These are phyloP conservation scores for Hoplodrina blanda DNA, from an alignment of 2,888 invertebrate genomes.

Conservation along the genomic window DNA sequence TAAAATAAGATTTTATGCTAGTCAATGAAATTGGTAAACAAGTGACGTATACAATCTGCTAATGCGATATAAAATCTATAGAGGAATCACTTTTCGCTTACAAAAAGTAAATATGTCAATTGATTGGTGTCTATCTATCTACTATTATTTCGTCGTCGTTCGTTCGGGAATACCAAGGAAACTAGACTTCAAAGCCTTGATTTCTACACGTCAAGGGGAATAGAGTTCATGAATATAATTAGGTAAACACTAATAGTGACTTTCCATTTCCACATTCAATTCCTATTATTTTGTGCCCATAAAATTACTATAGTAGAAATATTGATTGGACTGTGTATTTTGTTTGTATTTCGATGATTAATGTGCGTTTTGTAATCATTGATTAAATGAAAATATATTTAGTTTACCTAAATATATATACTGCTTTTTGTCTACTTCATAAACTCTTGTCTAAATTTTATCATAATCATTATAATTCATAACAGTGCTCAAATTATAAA, in stretches of 20 bases:
- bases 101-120: too few relatives aligned
- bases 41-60: too few relatives aligned
- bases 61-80: too few relatives aligned
- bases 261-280: constrained; percentile 40
- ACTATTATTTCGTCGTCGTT: constrained; percentile 3
- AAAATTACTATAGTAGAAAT: constrained; percentile 35
- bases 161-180: background rate
- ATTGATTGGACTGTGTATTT: constrained; percentile 22
- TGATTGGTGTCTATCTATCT: too few relatives aligned
- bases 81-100: too few relatives aligned
- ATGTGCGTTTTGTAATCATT: constrained; percentile 37
- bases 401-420: background rate
- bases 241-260: constrained; percentile 28
- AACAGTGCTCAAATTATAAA: constrained; percentile 13
- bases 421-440: constrained; percentile 3
- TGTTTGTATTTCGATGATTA: constrained; percentile 27
- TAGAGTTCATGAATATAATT: constrained; percentile 19
- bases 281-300: constrained; percentile 51
- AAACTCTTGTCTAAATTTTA: constrained; percentile 30
- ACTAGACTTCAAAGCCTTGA: background rate
- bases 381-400: background rate
- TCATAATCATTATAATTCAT: constrained; percentile 25
- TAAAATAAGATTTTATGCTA: too few relatives aligned
- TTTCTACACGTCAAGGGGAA: constrained; percentile 1
- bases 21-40: too few relatives aligned